A percentile compares a stretch with the other conserved stretches of the same genome.
These are phyloP conservation scores for Loriculus beryllinus DNA, from an alignment of 2,797 vertebrate genomes.

Conservation along the genomic window DNA sequence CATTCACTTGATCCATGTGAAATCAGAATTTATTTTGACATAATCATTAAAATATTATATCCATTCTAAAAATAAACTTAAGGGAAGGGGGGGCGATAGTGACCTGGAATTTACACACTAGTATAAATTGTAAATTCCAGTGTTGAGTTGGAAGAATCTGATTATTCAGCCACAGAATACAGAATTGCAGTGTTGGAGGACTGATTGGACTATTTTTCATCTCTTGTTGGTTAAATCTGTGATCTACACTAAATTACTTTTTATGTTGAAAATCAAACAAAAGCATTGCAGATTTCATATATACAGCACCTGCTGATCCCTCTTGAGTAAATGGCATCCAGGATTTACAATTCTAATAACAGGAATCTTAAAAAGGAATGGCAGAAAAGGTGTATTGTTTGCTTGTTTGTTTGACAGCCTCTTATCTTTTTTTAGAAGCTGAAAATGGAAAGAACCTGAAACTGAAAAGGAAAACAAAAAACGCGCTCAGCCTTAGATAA, in stretches of 20 bases:
- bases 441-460: not conserved
- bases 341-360: conserved; percentile 29
- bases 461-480: not conserved
- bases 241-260: not conserved
- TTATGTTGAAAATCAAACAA: not conserved
- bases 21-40: not conserved
- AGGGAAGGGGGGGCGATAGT: not conserved
- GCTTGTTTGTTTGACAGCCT: not conserved
- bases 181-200: not conserved
- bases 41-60: not conserved
- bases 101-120: not conserved
- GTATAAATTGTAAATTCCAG: not conserved
- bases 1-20: not conserved
- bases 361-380: not conserved
- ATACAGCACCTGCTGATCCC: not conserved
- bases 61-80: not conserved
- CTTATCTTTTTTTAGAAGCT: not conserved
- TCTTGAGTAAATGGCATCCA: not conserved
- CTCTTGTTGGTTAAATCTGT: not conserved
- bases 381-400: not conserved
- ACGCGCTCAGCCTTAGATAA: not conserved
- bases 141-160: not conserved
- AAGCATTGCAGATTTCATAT: not conserved
- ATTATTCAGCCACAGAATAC: not conserved
- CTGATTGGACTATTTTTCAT: not conserved